Evolutionary conservation across 2,113 vertebrate genomes (phyloP), one percentile per base, ranked within the genome.

Genomic region (Machaerirhynchus nigripectus): DNA sequence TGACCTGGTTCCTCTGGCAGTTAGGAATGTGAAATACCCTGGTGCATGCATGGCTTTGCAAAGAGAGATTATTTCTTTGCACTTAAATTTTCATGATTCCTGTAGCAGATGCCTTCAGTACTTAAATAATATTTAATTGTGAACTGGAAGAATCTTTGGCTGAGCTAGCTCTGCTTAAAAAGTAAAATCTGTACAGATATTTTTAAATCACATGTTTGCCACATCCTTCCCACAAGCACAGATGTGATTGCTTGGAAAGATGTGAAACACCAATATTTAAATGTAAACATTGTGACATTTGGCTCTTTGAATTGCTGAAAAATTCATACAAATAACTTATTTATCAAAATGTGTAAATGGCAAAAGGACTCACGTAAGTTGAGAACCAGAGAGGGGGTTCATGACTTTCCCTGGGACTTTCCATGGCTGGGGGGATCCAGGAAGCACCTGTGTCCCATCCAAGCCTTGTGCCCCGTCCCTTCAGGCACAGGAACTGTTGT

Each of bases 201-300:
- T 84, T 84, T 90, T 68, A 85, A 93, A 68, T 64, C 30, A 13
- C 71, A 53, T n/a, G 11, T 86, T 93, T 94, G 53, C 78, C 52
- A 33, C 70, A 46, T 89, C 65, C 82, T 78, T 92, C 70, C 74
- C 30, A 81, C 82, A n/a, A 44, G 52, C 81, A 70, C 84, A 63
- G 87, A 65, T 5, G 2, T 39, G 79, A 88, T 60, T 55, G 33
- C 87, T 93, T 57, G 76, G 46, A 42, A 87, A 49, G 73, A 65
- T 68, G 37, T 10, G 33, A 73, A 92, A 31, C 57, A 39, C 86
- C 63, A 20, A 40, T 63, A 60, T 80, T 89, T 53, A 37, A 86
- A 63, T 84, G 50, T 77, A 89, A 96, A 95, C 26, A 23, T 61
- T 77, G n/a, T 79, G 91, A 85, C 53, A 42, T 52, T 88, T 68